These are phyloP conservation scores for Crossocerus cetratus DNA, from an alignment of 2,888 invertebrate genomes.

Conservation along the genomic window DNA sequence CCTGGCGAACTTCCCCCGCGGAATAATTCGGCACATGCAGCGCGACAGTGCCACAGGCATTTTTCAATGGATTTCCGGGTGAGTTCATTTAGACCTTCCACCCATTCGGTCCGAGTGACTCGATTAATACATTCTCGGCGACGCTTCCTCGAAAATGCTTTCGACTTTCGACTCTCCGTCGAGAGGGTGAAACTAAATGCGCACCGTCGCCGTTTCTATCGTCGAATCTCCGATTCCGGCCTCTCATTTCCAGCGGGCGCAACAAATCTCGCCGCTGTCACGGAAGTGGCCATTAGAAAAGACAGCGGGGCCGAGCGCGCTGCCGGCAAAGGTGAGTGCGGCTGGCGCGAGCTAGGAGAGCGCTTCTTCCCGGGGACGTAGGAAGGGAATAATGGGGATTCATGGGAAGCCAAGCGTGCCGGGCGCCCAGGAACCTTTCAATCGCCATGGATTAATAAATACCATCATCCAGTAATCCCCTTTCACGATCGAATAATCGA, in stretches of 20 bases:
- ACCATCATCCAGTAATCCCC: too few species aligned
- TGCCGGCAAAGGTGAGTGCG: slow-evolving; percentile 19
- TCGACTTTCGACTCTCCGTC: too few species aligned
- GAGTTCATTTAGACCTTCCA: too few species aligned
- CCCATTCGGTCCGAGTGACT: too few species aligned
- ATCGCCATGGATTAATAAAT: background rate
- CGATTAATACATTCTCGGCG: too few species aligned
- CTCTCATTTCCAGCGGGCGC: slow-evolving; percentile 48
- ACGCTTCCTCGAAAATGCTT: too few species aligned
- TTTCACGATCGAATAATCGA: too few species aligned
- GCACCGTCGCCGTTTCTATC: slow-evolving; percentile 35
- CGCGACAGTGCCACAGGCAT: too few species aligned
- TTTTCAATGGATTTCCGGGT: too few species aligned
- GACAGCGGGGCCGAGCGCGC: background rate
- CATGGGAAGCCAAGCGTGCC: background rate
- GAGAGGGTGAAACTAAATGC: too few species aligned
- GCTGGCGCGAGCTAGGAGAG: background rate
- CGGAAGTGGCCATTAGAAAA: slow-evolving; percentile 50
- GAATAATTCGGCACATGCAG: too few species aligned
- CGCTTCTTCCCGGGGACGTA: background rate
- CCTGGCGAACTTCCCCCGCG: too few species aligned
- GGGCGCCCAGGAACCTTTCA: background rate
- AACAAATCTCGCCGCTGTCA: slow-evolving; percentile 53
- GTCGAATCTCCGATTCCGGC: slow-evolving; percentile 46
- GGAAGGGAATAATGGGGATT: background rate